phyloP scores from a whole-genome alignment of 1,140 invertebrate species.

The Drosophila sproati region DNA sequence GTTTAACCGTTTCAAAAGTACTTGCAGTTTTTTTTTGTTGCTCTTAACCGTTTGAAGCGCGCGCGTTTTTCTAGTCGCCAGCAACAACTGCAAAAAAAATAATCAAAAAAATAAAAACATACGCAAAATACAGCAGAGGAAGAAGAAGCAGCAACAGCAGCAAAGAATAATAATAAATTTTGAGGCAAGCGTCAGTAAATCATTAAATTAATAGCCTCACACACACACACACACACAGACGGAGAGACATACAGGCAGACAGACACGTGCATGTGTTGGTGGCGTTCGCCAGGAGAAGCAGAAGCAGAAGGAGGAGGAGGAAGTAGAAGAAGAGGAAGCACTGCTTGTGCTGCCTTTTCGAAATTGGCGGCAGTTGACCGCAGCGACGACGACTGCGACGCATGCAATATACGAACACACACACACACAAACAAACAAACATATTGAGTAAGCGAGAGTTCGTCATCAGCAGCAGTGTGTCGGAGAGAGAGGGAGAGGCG shows the following conservation, averaged over 20 bases:
- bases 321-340: conserved; percentile 34
- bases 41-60: conserved; percentile 10
- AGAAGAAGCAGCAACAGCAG: conserved; percentile 7
- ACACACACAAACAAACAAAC: conserved; percentile 25
- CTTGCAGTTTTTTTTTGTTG: not conserved
- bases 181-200: conserved; percentile 75
- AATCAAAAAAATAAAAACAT: conserved; percentile 14
- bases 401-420: conserved; percentile 56
- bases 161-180: conserved; percentile 66
- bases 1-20: conserved; percentile 13
- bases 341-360: conserved; percentile 37
- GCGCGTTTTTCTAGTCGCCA: conserved; percentile 44
- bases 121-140: conserved; percentile 9
- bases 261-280: conserved; percentile 40
- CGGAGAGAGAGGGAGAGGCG: conserved; percentile 10
- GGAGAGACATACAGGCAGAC: not conserved
- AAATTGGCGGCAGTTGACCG: conserved; percentile 81
- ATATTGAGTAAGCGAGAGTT: conserved; percentile 52
- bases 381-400: conserved; percentile 42
- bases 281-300: conserved; percentile 43
- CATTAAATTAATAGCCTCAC: conserved; percentile 78
- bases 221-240: conserved; percentile 39
- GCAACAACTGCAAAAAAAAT: not conserved
- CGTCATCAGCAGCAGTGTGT: conserved; percentile 55
- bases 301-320: not conserved